These are phyloP conservation scores for Thumatha senex DNA, from an alignment of 2,888 invertebrate genomes.

Conservation along the genomic window DNA sequence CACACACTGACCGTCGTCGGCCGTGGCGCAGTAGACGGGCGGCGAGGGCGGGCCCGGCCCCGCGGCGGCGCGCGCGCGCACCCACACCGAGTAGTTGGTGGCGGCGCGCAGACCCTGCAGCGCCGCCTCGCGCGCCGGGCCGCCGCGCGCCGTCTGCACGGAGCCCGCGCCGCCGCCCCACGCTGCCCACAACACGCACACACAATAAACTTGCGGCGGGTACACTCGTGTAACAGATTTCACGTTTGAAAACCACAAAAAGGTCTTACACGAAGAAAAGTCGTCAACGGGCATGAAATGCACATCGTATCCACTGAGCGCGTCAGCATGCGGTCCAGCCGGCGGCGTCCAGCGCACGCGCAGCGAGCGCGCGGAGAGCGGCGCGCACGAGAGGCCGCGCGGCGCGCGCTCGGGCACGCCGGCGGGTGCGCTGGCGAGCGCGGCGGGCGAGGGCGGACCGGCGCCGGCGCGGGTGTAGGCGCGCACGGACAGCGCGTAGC, in stretches of 20 bases:
- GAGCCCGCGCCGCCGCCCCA: neutral
- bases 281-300: conserved; percentile 85
- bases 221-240: no score
- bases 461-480: conserved; percentile 92
- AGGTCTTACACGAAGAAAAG: neutral
- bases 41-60: conserved; percentile 90
- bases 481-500: conserved; percentile 90
- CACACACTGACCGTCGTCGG: conserved; percentile 87
- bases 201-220: no score
- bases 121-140: conserved; percentile 64
- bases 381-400: conserved; percentile 86
- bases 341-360: conserved; percentile 88
- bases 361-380: conserved; percentile 87
- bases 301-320: conserved; percentile 90
- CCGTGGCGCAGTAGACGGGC: conserved; percentile 89
- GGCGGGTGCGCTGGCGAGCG: conserved; percentile 90
- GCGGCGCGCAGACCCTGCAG: conserved; percentile 89
- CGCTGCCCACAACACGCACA: neutral
- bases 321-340: conserved; percentile 82
- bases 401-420: conserved; percentile 90
- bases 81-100: conserved; percentile 92
- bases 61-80: conserved; percentile 89
- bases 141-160: conserved; percentile 35
- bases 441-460: conserved; percentile 88
- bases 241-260: no score